A percentile compares a stretch with the other conserved stretches of the same genome.
Conservation (phyloP, 2,113 vertebrate species). For the Serilophus lunatus region DNA sequence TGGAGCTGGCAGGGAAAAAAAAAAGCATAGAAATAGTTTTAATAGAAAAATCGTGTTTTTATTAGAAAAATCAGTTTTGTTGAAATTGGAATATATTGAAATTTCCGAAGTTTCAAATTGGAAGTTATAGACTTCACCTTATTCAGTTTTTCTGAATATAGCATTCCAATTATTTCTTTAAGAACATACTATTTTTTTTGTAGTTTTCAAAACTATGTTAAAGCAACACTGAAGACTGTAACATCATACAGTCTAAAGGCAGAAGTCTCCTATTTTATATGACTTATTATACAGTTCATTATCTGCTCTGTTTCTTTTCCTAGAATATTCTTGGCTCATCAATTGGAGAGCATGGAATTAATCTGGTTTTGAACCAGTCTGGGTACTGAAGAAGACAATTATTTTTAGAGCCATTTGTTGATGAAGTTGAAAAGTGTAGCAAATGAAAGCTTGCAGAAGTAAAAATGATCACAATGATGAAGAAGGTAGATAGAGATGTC, state of each 20-base stretch:
- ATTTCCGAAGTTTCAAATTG: background rate
- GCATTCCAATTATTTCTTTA: background rate
- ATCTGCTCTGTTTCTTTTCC: background rate
- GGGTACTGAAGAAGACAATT: background rate
- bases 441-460: background rate
- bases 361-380: background rate
- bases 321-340: background rate
- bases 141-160: background rate
- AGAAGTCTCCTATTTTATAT: background rate
- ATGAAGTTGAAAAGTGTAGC: background rate
- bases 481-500: background rate
- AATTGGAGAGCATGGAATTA: background rate
- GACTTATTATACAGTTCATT: fast-evolving
- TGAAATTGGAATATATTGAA: background rate
- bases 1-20: background rate
- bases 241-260: background rate
- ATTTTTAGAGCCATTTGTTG: background rate
- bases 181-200: background rate
- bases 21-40: background rate
- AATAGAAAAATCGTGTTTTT: background rate
- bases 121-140: background rate
- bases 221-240: background rate
- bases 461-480: background rate
- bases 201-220: background rate
- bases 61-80: background rate